Percentiles rank a stretch among this genome's conserved stretches.
phyloP scores from a whole-genome alignment of 2,113 vertebrate species.

The Gorilla gorilla region DNA sequence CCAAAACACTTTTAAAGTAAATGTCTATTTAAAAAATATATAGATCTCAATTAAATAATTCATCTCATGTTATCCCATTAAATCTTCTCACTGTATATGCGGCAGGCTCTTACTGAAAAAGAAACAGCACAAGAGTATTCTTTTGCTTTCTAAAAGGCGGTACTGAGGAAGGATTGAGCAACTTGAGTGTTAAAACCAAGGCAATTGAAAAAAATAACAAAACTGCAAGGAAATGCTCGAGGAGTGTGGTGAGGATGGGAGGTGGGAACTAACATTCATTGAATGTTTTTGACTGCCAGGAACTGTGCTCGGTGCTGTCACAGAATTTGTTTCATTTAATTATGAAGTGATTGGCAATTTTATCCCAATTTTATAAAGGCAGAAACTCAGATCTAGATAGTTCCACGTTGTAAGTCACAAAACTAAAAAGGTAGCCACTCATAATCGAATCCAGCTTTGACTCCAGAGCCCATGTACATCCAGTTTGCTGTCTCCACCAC shows the following conservation, averaged over 20 bases:
- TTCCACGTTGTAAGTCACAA: neutral
- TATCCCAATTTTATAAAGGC: neutral
- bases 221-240: neutral
- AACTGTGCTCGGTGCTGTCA: neutral
- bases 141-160: neutral
- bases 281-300: neutral
- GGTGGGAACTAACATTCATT: neutral
- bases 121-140: neutral
- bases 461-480: too few species aligned
- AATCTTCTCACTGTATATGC: neutral
- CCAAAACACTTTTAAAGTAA: neutral
- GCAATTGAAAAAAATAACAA: neutral
- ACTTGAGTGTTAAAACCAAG: neutral
- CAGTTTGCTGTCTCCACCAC: neutral
- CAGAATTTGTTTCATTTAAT: neutral
- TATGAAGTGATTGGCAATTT: neutral
- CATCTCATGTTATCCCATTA: neutral
- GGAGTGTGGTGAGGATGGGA: neutral
- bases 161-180: neutral
- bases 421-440: neutral
- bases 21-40: slow-evolving; percentile 11
- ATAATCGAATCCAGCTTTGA: neutral
- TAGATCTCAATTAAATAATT: neutral
- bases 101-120: neutral
- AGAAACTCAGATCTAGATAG: neutral